Conservation (phyloP, 2,113 vertebrate genomes). For the Oncorhynchus keta region DNA sequence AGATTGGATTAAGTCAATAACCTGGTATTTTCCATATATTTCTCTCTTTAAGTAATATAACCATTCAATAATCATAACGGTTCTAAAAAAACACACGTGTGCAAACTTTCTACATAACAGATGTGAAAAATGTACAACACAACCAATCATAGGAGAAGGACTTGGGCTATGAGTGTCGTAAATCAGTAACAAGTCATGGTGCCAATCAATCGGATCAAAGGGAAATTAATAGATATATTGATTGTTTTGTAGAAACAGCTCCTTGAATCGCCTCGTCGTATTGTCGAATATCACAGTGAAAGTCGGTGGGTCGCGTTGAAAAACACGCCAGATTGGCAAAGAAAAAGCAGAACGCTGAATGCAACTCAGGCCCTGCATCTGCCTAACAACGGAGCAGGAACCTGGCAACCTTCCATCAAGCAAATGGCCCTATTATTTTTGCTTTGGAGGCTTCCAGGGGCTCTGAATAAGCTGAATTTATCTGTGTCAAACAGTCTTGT, state of each 20-base stretch:
- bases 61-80: too few species aligned
- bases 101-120: too few species aligned
- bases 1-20: too few species aligned
- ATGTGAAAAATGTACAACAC: not conserved
- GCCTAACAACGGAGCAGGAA: constrained; percentile 66
- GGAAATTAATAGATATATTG: constrained; percentile 46
- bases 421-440: constrained; percentile 76
- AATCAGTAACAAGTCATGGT: not conserved
- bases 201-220: too few species aligned
- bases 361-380: constrained; percentile 71
- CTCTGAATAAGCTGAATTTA: constrained; percentile 76
- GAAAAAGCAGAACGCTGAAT: constrained; percentile 59
- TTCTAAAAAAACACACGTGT: too few species aligned
- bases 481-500: constrained; percentile 69
- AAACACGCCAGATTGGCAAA: constrained; percentile 64
- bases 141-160: not conserved
- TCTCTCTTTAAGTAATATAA: too few species aligned
- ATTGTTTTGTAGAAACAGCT: constrained; percentile 22
- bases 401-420: constrained; percentile 70
- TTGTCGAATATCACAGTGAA: not conserved
- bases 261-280: constrained; percentile 32
- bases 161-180: not conserved
- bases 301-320: not conserved
- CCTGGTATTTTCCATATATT: too few species aligned
- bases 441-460: constrained; percentile 67